These are phyloP conservation scores for Scophthalmus maximus DNA, from an alignment of 2,113 vertebrate genomes.

Conservation along the genomic window DNA sequence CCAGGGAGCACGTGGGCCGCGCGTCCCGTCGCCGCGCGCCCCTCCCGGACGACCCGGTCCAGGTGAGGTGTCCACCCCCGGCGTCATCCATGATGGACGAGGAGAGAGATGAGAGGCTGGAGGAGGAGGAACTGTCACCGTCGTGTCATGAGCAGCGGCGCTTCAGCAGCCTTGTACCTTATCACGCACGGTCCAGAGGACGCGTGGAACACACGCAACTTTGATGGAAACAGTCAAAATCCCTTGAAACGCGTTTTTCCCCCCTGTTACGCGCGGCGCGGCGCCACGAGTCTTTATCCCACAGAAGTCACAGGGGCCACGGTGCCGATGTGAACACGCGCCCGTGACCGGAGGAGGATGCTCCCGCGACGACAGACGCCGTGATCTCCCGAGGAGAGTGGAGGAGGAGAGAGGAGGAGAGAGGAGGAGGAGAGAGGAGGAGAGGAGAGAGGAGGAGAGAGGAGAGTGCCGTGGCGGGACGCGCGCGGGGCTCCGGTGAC, in stretches of 20 bases:
- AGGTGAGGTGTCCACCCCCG: neutral
- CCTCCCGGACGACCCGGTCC: neutral
- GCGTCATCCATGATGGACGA: slow-evolving; percentile 46
- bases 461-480: no score
- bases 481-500: neutral
- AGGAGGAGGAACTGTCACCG: neutral
- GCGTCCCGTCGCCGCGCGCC: neutral
- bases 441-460: no score
- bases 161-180: no score
- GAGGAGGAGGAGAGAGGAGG: no score
- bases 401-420: no score
- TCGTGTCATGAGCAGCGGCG: no score
- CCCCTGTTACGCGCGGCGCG: neutral
- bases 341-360: slow-evolving; percentile 21
- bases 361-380: neutral
- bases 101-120: neutral
- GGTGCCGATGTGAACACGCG: slow-evolving; percentile 46
- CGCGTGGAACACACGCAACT: slow-evolving; percentile 29
- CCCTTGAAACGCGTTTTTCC: neutral
- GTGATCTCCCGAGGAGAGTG: slow-evolving; percentile 16
- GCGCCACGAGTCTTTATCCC: neutral
- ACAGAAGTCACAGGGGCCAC: slow-evolving; percentile 36
- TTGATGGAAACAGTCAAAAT: slow-evolving; percentile 13
- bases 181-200: neutral
- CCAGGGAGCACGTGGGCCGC: slow-evolving; percentile 45